These are phyloP conservation scores for Diarsia rubi DNA, from an alignment of 2,888 invertebrate species.

Conservation along the genomic window DNA sequence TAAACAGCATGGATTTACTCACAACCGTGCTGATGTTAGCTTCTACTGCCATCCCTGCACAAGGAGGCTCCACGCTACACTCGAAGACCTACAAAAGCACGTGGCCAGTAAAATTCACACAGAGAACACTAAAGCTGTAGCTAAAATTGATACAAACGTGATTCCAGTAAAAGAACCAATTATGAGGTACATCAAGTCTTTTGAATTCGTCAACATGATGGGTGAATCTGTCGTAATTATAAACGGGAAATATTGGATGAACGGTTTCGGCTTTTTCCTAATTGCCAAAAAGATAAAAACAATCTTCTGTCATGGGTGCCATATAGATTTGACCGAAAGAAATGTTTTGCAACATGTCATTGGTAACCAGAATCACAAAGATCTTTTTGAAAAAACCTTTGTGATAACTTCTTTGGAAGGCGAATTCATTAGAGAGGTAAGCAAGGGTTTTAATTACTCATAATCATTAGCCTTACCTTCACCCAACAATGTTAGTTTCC, in stretches of 20 bases:
- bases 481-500: background rate
- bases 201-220: background rate
- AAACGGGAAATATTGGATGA: slow-evolving; percentile 38
- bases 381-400: background rate
- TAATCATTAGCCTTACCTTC: background rate
- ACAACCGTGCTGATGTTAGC: slow-evolving; percentile 44
- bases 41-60: slow-evolving; percentile 45
- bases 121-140: slow-evolving; percentile 24
- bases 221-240: background rate
- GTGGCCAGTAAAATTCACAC: slow-evolving; percentile 32
- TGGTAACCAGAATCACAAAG: slow-evolving; percentile 2
- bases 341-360: slow-evolving; percentile 25
- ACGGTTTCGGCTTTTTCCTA: slow-evolving; percentile 24
- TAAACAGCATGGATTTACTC: slow-evolving; percentile 34
- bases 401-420: slow-evolving; percentile 38
- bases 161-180: slow-evolving; percentile 12
- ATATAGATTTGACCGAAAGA: slow-evolving; percentile 38
- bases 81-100: slow-evolving; percentile 35
- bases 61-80: slow-evolving; percentile 29
- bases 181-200: background rate
- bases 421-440: slow-evolving; percentile 58
- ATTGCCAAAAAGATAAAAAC: slow-evolving; percentile 1
- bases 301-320: slow-evolving; percentile 40
- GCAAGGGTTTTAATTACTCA: background rate
- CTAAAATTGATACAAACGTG: background rate